These are phyloP conservation scores for Brachionus koreanus DNA, from an alignment of 1,140 invertebrate species.

Conservation along the genomic window DNA sequence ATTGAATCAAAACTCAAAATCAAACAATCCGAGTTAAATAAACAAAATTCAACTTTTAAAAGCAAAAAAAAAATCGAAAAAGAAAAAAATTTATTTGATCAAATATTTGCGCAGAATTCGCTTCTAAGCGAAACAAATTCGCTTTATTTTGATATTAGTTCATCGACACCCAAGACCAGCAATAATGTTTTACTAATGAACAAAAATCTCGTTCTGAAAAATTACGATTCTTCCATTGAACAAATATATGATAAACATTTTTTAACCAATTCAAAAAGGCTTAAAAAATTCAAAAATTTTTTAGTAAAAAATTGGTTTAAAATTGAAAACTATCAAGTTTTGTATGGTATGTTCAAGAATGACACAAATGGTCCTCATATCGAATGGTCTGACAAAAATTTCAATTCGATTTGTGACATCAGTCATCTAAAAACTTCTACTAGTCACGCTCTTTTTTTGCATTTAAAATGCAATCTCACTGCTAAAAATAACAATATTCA, in stretches of 20 bases:
- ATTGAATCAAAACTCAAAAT: not conserved
- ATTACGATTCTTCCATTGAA: not conserved
- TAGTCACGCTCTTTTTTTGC: not conserved
- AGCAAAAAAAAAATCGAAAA: not conserved
- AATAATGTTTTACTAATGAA: slow-evolving; percentile 1
- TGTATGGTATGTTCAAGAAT: slow-evolving; percentile 7
- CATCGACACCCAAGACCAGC: not conserved
- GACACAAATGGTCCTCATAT: not conserved
- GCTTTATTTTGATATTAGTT: not conserved
- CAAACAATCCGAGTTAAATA: not conserved
- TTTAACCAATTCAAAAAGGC: not conserved
- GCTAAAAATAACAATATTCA: slow-evolving; percentile 2
- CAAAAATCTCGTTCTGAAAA: slow-evolving; percentile 13
- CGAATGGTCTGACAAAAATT: not conserved
- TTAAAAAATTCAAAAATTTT: slow-evolving; percentile 26
- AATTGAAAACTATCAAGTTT: not conserved
- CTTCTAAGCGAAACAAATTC: not conserved
- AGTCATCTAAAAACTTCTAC: not conserved
- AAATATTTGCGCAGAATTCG: slow-evolving; percentile 3
- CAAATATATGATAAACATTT: slow-evolving; percentile 28
- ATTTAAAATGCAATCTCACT: not conserved
- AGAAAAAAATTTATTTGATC: slow-evolving; percentile 32
- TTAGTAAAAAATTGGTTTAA: not conserved
- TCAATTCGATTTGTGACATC: not conserved
- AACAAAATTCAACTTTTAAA: not conserved